A percentile compares a stretch with the other conserved stretches of the same genome.
Conservation (phyloP, 2,888 invertebrate genomes). For the Dryobota labecula region DNA sequence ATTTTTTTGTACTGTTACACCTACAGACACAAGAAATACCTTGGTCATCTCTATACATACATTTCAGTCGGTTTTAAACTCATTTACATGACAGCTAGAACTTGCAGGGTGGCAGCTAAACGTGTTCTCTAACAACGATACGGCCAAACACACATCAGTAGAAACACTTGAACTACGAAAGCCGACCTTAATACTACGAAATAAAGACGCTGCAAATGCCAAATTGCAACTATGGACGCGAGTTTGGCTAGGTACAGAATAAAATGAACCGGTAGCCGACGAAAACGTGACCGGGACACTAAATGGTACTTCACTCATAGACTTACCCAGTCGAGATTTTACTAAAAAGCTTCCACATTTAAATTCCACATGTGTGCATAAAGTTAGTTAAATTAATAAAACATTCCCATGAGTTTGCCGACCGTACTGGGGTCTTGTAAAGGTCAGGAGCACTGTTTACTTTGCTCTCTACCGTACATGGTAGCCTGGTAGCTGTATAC, state of each 20-base stretch:
- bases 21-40: no score
- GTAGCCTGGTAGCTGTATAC: slow-evolving; percentile 35
- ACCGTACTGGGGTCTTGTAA: slow-evolving; percentile 48
- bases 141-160: neutral
- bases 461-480: slow-evolving; percentile 22
- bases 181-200: neutral
- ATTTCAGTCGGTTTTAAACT: neutral
- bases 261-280: slow-evolving; percentile 12
- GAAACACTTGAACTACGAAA: slow-evolving; percentile 6
- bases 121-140: neutral
- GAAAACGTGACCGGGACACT: slow-evolving; percentile 35
- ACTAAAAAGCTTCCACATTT: slow-evolving; percentile 24
- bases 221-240: slow-evolving; percentile 14
- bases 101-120: neutral
- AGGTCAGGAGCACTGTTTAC: slow-evolving; percentile 56
- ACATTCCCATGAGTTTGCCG: slow-evolving; percentile 35
- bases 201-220: neutral
- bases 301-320: slow-evolving; percentile 15
- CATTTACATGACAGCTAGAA: slow-evolving; percentile 2
- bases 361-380: slow-evolving; percentile 25
- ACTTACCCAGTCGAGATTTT: slow-evolving; percentile 11
- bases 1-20: neutral
- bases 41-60: neutral
- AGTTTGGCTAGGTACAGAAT: slow-evolving; percentile 13
- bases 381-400: slow-evolving; percentile 42